These are phyloP conservation scores for Amphiura filiformis DNA, from an alignment of 35 echinoderm and acorn worm species.

Conservation along the genomic window DNA sequence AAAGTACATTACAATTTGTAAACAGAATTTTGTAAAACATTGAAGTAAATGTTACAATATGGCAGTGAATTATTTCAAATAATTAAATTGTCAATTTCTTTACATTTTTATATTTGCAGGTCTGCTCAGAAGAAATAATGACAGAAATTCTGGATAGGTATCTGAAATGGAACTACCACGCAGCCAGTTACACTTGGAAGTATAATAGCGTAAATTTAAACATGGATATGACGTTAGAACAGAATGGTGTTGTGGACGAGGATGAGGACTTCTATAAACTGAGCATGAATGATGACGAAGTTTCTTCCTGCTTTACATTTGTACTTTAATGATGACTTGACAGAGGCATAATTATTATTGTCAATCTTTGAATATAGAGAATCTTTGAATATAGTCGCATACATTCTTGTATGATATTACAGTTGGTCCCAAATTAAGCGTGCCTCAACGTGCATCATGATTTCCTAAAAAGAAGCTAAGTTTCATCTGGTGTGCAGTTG, in stretches of 20 bases:
- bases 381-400: no score
- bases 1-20: no score
- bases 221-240: constrained; percentile 88
- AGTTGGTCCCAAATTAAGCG: no score
- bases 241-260: constrained; percentile 88
- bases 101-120: constrained; percentile 45
- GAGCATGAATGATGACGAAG: constrained; percentile 98
- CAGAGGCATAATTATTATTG: constrained; percentile 76
- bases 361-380: no score
- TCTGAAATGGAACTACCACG: constrained; percentile 88
- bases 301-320: constrained; percentile 89
- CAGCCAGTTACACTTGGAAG: constrained; percentile 98
- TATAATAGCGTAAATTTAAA: constrained; percentile 89
- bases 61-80: no score
- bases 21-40: no score
- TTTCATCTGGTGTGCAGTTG: no score
- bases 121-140: constrained; percentile 98
- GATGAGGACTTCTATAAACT: constrained; percentile 99
- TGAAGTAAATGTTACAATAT: no score
- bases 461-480: no score
- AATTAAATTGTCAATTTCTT: no score
- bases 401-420: no score
- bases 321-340: constrained; percentile 98
- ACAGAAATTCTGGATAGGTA: constrained; percentile 83
- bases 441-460: no score